A percentile compares a stretch with the other conserved stretches of the same genome.
Conservation (phyloP, 2,113 vertebrate species). For the Channa maculata region DNA sequence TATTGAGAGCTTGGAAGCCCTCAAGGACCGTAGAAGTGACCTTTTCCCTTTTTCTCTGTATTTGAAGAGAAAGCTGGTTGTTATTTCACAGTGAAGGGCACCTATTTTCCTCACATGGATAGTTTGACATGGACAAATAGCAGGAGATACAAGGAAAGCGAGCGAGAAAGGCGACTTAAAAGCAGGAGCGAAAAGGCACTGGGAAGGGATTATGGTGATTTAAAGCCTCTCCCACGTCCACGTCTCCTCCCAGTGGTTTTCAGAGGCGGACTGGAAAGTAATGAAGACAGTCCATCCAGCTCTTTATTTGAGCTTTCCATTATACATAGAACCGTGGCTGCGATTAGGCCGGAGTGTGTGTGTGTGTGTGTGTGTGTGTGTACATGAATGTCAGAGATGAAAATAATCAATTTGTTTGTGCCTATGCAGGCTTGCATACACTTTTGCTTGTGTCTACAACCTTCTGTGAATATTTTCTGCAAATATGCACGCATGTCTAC, state of each 20-base stretch:
- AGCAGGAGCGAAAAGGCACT: constrained; percentile 43
- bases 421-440: not conserved
- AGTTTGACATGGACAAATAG: constrained; percentile 65
- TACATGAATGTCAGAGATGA: not conserved
- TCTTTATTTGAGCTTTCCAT: constrained; percentile 57
- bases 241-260: constrained; percentile 59
- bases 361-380: constrained; percentile 12
- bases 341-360: constrained; percentile 14
- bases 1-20: constrained; percentile 21
- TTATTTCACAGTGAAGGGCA: constrained; percentile 58
- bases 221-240: constrained; percentile 54
- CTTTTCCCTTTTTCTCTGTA: not conserved
- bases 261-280: constrained; percentile 47
- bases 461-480: too few species aligned
- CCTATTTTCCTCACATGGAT: constrained; percentile 61
- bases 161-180: constrained; percentile 35
- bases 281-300: constrained; percentile 69
- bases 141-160: constrained; percentile 43
- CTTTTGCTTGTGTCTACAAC: not conserved
- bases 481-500: too few species aligned
- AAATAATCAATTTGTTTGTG: constrained; percentile 8
- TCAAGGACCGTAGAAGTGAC: not conserved
- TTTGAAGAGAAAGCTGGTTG: constrained; percentile 24
- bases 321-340: constrained; percentile 21
- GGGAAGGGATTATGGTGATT: constrained; percentile 73